Conservation (phyloP, 2,113 vertebrate species). For the Coturnix japonica region DNA sequence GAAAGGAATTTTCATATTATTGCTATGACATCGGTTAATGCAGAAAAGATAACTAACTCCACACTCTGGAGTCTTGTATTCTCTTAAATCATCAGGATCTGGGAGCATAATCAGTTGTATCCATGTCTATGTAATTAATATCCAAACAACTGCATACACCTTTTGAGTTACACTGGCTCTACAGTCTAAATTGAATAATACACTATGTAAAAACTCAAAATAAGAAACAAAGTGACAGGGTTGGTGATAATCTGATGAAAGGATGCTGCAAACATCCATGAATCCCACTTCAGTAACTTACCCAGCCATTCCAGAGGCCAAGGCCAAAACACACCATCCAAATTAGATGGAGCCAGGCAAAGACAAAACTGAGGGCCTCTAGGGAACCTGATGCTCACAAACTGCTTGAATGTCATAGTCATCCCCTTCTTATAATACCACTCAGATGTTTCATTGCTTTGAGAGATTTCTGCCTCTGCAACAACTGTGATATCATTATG, state of each 20-base stretch:
- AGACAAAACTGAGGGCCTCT: not conserved
- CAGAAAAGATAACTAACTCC: not conserved
- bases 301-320: not conserved
- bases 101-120: not conserved
- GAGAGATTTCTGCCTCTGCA: not conserved
- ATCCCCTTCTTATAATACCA: not conserved
- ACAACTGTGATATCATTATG: not conserved
- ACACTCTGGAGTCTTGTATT: fast-evolving
- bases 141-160: not conserved
- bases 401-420: not conserved
- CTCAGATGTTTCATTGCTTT: not conserved
- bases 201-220: not conserved
- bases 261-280: fast-evolving
- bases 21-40: not conserved
- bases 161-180: not conserved
- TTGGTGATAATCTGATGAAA: not conserved
- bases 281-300: not conserved
- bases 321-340: not conserved
- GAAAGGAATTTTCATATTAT: not conserved
- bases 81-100: not conserved
- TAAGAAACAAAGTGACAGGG: not conserved
- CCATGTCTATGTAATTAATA: not conserved
- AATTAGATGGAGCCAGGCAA: not conserved
- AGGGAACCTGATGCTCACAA: not conserved
- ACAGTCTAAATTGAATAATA: not conserved